Percentiles rank a stretch among this genome's conserved stretches.
phyloP scores from a whole-genome alignment of 2,113 vertebrate species.

The Cephalopterus ornatus region DNA sequence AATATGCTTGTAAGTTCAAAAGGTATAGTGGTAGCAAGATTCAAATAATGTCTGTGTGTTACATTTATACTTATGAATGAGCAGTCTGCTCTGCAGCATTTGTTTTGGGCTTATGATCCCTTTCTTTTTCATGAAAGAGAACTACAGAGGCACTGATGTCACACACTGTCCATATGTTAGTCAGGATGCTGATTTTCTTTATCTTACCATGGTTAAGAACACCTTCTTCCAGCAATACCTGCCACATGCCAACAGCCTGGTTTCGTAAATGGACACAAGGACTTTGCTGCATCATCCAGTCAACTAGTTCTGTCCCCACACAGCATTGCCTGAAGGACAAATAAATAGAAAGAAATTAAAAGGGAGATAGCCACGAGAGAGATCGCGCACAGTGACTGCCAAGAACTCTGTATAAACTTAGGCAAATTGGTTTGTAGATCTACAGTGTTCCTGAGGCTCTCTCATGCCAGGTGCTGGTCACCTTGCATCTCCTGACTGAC shows the following conservation, averaged over 20 bases:
- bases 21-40: neutral
- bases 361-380: neutral
- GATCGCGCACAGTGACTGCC: neutral
- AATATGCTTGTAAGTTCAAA: neutral
- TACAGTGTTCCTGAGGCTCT: neutral
- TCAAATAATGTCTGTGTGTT: neutral
- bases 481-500: neutral
- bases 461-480: neutral
- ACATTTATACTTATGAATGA: conserved; percentile 11
- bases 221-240: conserved; percentile 92
- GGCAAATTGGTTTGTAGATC: neutral
- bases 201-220: conserved; percentile 93
- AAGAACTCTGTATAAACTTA: neutral
- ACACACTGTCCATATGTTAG: neutral
- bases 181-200: neutral
- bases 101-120: neutral
- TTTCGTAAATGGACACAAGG: conserved; percentile 88
- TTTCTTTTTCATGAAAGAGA: neutral
- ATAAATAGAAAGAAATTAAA: neutral
- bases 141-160: neutral
- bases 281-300: conserved; percentile 95
- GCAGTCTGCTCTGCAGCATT: neutral
- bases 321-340: conserved; percentile 86
- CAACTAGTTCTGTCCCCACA: conserved; percentile 94
- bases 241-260: conserved; percentile 98